These are phyloP conservation scores for Saccostrea echinata DNA, from an alignment of 1,140 invertebrate species.

Conservation along the genomic window DNA sequence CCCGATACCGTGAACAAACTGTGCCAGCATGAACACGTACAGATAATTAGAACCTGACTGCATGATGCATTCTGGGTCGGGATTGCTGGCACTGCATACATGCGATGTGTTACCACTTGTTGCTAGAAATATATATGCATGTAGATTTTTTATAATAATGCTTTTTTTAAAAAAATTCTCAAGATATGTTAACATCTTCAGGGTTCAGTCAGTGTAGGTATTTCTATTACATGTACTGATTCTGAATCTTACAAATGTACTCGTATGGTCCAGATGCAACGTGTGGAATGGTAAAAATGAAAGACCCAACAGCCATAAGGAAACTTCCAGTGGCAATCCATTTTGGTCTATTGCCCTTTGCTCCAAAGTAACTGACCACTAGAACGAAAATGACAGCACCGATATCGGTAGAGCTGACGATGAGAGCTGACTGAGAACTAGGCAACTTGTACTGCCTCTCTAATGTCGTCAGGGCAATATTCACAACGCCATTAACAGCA, in stretches of 20 bases:
- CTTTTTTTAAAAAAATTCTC: too few relatives aligned
- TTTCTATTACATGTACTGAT: neutral
- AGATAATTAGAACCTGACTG: constrained; percentile 51
- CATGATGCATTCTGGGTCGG: neutral
- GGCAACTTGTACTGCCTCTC: constrained; percentile 67
- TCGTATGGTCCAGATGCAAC: constrained; percentile 60
- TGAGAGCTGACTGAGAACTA: constrained; percentile 66
- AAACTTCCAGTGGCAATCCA: constrained; percentile 61
- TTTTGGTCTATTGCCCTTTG: constrained; percentile 61
- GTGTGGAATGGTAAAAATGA: constrained; percentile 70
- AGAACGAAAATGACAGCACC: constrained; percentile 64
- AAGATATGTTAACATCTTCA: too few relatives aligned
- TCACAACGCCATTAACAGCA: constrained; percentile 92
- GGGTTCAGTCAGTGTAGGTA: too few relatives aligned
- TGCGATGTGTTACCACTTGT: constrained; percentile 31
- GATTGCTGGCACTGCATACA: constrained; percentile 42
- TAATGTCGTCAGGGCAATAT: constrained; percentile 81
- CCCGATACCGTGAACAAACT: constrained; percentile 68
- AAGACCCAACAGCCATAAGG: constrained; percentile 67
- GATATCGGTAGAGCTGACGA: constrained; percentile 70
- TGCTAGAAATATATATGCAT: too few relatives aligned
- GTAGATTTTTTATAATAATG: neutral
- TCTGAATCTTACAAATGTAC: constrained; percentile 37
- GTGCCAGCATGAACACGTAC: constrained; percentile 66
- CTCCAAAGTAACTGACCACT: constrained; percentile 65